A percentile compares a stretch with the other conserved stretches of the same genome.
Evolutionary conservation across 2,888 invertebrate species (phyloP).

Genomic region (Chalcosyrphus nemorum): DNA sequence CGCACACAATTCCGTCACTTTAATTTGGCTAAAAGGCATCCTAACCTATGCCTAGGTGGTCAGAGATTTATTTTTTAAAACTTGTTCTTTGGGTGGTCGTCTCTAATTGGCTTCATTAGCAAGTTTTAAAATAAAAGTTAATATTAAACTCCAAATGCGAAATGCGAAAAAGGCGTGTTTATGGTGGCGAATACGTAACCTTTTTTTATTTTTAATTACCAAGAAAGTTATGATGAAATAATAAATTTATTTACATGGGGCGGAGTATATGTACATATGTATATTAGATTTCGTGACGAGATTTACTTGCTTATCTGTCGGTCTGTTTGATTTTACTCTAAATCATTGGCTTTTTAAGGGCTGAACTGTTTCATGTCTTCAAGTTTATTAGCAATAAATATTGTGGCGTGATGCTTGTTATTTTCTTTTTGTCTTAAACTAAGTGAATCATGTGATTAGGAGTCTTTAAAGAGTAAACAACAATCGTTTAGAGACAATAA

Average conservation of each 20-base stretch:
- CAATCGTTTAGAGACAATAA: too few species aligned
- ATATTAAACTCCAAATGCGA: background rate
- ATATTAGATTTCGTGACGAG: constrained; percentile 8
- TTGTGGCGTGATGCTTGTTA: background rate
- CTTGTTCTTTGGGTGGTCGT: background rate
- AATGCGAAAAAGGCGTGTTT: constrained; percentile 7
- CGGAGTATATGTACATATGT: background rate
- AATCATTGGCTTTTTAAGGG: too few species aligned
- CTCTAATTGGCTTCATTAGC: constrained; percentile 8
- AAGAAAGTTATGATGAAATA: background rate
- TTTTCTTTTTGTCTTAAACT: too few species aligned
- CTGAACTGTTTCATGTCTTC: background rate
- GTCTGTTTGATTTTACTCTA: too few species aligned
- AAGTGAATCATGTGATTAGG: background rate
- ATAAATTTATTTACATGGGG: background rate
- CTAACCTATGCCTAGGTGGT: background rate
- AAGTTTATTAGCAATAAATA: background rate
- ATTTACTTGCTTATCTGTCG: background rate
- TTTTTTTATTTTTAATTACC: background rate
- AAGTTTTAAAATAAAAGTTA: background rate
- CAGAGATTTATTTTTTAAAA: background rate
- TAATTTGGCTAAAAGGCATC: background rate
- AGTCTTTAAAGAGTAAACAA: too few species aligned
- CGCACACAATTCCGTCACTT: background rate
- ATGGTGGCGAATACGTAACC: constrained; percentile 35